Base-by-base conservation (phyloP, 1,140 invertebrate genomes). In the Fopius arisanus region DNA sequence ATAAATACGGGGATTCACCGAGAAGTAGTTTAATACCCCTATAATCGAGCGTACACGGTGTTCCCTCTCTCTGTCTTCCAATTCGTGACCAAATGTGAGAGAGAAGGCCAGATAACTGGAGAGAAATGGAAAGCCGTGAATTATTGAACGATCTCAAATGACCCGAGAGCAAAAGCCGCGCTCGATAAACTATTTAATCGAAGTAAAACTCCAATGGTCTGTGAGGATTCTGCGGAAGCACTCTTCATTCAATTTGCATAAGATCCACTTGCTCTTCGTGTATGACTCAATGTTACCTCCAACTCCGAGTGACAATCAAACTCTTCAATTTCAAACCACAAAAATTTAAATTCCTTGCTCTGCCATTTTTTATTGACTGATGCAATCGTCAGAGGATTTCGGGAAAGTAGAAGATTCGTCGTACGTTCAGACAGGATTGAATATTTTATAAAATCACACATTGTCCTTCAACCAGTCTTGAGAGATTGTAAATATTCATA, bases 101-200 rank as follows among this genome's bases (percentile, higher is more conserved):
- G 5, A 37, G 31, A 40, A 63, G 0, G 19, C n/a, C 2, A 71
- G 16, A 65, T 19, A 40, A 59, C 23, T 43, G 19, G 16, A 31
- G 40, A 66, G 62, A 69, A 28, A 54, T 7, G 40, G 28, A 54
- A 21, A 28, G 4, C 37, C 5, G 72, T 75, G 70, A 75, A 77
- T 77, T 77, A 77, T 77, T 77, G 73, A 77, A 75, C 76, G 73
- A 75, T 75, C 54, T 74, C 68, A 75, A 77, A 75, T 77, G 76
- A 77, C 67, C 76, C 76, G 73, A 73, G 19, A 69, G 67, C 48
- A 74, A 72, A 48, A 74, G 9, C 54, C 54, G 59, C 66, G 76
- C 74, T 72, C 76, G 59, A 74, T 77, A 73, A 77, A 77, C 67
- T 72, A 77, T 77, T 77, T 77, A 73, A 77, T 75, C 76, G 70